Evolutionary conservation across 2,888 invertebrate genomes (phyloP), one percentile per base, ranked within the genome.

Genomic region (Spisula solida): DNA sequence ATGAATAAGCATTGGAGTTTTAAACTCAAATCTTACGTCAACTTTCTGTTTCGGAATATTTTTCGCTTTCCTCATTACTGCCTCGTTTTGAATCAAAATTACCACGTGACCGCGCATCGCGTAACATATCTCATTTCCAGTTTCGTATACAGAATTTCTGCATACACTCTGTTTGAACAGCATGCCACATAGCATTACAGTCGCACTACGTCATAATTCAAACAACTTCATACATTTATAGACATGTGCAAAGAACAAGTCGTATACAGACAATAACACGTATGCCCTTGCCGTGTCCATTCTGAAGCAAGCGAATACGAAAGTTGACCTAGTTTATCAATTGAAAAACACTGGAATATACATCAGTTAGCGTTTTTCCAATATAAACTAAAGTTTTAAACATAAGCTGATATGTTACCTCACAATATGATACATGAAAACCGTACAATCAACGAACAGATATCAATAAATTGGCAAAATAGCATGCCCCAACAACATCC

Each of bases 221-320:
- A 47, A 25, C n/a, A 20, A 25, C n/a, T 47, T 18, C 2, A 34
- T 47, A 25, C 6, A 47, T 34, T 80, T 20, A 48, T 14, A 6
- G 25, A 2, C 14, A 20, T 48, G 14, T 20, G 51, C 51, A 10
- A 80, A 48, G 34, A 6, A 80, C 16, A 80, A n/a, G 20, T 0
- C 12, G 47, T 20, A 47, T 6, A 29, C 51, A 80, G 2, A 8
- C 34, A n/a, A 8, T 20, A 48, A 25, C 47, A 14, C 48, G 5
- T 25, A 80, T 66, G 81, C 47, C 85, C 90, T 88, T 87, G 88
- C 75, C 51, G 48, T 14, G 47, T 14, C 51, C 29, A 84, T 48
- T 34, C 60, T 86, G 16, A 18, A 47, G 75, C 70, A 85, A 88
- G 66, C 89, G 91, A 91, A 91, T 91, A 90, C 90, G 91, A 91